Evolutionary conservation across 2,797 vertebrate genomes (phyloP).

Genomic region (Austrolebias charrua): DNA sequence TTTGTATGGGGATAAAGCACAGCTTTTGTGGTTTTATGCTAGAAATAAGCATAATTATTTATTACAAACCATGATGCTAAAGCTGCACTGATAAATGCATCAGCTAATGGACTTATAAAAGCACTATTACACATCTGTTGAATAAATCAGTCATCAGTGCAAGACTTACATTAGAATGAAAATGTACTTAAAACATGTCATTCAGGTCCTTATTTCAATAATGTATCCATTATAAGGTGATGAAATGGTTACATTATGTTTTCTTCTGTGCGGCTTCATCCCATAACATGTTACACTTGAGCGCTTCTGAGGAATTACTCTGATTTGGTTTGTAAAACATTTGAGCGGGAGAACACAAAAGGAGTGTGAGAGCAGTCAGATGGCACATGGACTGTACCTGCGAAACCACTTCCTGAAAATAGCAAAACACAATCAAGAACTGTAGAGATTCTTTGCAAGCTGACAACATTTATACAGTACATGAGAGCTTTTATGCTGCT

Average conservation of each 20-base stretch:
- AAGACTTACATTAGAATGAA: slow-evolving; percentile 8
- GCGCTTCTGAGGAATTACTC: slow-evolving; percentile 18
- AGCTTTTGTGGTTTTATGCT: slow-evolving; percentile 14
- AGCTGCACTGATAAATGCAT: slow-evolving; percentile 43
- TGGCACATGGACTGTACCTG: neutral
- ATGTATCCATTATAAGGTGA: slow-evolving; percentile 1
- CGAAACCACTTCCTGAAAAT: slow-evolving; percentile 6
- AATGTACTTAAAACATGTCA: slow-evolving; percentile 11
- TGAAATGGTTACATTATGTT: neutral
- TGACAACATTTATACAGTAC: too few species aligned
- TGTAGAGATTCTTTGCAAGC: neutral
- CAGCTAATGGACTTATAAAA: slow-evolving; percentile 45
- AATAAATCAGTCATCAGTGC: slow-evolving; percentile 29
- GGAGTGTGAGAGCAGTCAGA: neutral
- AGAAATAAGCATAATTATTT: slow-evolving; percentile 35
- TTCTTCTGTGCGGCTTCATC: neutral
- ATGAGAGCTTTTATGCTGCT: too few species aligned
- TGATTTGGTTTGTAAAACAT: slow-evolving; percentile 14
- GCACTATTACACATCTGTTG: slow-evolving; percentile 12
- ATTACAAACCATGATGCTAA: slow-evolving; percentile 10
- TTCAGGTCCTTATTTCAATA: slow-evolving; percentile 4
- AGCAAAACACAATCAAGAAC: slow-evolving; percentile 2
- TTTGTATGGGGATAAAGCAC: neutral
- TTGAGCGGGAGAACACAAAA: neutral
- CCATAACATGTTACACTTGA: neutral